phyloP scores from a whole-genome alignment of 2,113 vertebrate species.

The Corythornis vintsioides region DNA sequence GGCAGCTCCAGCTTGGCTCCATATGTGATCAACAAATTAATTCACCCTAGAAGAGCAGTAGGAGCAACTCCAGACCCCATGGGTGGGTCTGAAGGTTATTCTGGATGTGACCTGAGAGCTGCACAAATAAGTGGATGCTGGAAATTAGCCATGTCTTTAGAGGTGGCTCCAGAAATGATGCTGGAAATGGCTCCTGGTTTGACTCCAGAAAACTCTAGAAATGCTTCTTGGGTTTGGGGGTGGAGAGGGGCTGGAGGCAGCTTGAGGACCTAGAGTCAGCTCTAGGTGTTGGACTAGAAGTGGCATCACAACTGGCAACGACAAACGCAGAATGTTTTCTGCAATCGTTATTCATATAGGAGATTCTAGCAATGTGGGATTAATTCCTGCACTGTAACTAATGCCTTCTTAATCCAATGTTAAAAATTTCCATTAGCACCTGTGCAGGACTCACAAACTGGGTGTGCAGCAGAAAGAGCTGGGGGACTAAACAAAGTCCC shows the following conservation, averaged over 20 bases:
- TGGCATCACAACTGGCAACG: background rate
- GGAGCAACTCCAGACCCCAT: rapidly evolving
- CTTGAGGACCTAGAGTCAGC: background rate
- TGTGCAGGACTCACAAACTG: background rate
- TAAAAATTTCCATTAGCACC: background rate
- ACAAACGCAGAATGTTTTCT: background rate
- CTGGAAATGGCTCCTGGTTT: background rate
- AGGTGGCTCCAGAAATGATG: background rate
- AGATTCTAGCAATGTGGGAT: background rate
- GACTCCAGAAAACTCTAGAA: background rate
- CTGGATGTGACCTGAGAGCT: background rate
- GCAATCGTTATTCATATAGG: background rate
- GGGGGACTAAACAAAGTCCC: background rate
- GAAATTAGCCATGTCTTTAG: background rate
- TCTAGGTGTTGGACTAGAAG: background rate
- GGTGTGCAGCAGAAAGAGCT: background rate
- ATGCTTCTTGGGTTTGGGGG: background rate
- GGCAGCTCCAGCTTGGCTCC: background rate
- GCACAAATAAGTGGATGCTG: background rate
- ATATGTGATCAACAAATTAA: rapidly evolving
- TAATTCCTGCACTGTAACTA: background rate
- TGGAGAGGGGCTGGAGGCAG: background rate
- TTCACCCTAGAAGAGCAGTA: rapidly evolving
- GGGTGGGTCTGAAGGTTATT: background rate
- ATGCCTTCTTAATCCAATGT: background rate